Conservation (phyloP, 2,888 invertebrate species). For the Melipona beecheii region DNA sequence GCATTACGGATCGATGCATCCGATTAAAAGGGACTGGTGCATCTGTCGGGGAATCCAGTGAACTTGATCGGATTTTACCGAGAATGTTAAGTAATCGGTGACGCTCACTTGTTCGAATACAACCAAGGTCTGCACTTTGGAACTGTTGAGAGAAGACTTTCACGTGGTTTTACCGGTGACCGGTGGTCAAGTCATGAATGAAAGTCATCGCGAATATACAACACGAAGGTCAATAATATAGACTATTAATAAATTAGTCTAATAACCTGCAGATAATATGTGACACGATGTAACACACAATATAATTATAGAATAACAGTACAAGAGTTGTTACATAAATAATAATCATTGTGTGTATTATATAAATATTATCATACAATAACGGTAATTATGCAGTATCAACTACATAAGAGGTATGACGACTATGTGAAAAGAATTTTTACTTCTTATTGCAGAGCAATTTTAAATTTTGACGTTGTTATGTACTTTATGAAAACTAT, state of each 20-base stretch:
- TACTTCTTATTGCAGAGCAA: too few species aligned
- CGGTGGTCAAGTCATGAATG: background rate
- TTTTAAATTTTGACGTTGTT: too few species aligned
- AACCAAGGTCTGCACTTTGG: constrained; percentile 56
- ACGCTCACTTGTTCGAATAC: constrained; percentile 24
- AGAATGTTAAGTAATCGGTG: constrained; percentile 40
- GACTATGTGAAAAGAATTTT: too few species aligned
- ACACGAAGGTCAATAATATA: too few species aligned
- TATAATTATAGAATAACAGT: too few species aligned
- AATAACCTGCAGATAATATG: background rate
- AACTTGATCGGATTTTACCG: background rate
- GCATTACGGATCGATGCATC: background rate
- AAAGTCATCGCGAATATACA: background rate
- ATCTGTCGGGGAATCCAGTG: background rate
- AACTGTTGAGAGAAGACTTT: background rate
- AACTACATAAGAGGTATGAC: too few species aligned
- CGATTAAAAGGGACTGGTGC: background rate
- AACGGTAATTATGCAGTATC: too few species aligned
- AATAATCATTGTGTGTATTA: too few species aligned
- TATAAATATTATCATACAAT: too few species aligned
- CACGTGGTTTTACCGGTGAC: background rate
- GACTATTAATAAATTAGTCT: background rate
- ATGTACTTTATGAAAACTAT: too few species aligned
- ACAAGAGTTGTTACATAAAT: too few species aligned
- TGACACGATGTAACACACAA: too few species aligned